Base-by-base conservation (phyloP, 2,888 invertebrate genomes). In the Yponomeuta cagnagella region DNA sequence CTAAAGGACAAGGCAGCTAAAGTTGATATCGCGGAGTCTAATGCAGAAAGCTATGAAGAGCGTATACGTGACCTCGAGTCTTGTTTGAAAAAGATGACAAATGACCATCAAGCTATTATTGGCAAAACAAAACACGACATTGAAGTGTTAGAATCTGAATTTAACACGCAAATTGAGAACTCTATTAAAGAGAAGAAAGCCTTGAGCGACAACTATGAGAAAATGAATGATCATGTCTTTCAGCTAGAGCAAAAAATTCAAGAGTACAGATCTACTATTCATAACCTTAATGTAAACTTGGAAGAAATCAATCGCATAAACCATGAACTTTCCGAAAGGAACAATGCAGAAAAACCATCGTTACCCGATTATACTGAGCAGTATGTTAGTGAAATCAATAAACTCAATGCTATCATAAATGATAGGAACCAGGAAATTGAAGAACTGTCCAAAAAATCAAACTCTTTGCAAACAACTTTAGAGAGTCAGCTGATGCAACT, bases 321-420 rank as follows among this genome's bases (percentile, higher is more conserved):
- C 75, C 82, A 85, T 73, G 83, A 85, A 69, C 73, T 90, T 58
- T 71, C 78, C 64, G 82, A 84, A 69, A 87, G 82, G 74, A 74
- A 77, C 31, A 74, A 75, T 31, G 77, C 75, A 74, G 78, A 83
- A 67, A 76, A 79, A 65, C 71, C 66, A 65, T 70, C 74, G 69
- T 31, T 77, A 2, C 83, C 93, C 10, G 91, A 92, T 79, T 92
- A 90, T 76, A 91, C 92, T 9, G 91, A 91, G 72, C 91, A 91
- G 74, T 92, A 90, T 74, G 83, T 92, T 74, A 90, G 81, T 75
- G 94, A 94, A 84, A 94, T 94, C 76, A 93, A 94, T 76, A 92
- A 91, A 63, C 80, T 94, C 0, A 92, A 93, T 71, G 88, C 93
- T 70, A 75, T 93, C 58, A 77, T 94, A 2, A 87, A 87, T 58